These are phyloP conservation scores for Planococcus citri DNA, from an alignment of 1,140 invertebrate genomes.

Conservation along the genomic window DNA sequence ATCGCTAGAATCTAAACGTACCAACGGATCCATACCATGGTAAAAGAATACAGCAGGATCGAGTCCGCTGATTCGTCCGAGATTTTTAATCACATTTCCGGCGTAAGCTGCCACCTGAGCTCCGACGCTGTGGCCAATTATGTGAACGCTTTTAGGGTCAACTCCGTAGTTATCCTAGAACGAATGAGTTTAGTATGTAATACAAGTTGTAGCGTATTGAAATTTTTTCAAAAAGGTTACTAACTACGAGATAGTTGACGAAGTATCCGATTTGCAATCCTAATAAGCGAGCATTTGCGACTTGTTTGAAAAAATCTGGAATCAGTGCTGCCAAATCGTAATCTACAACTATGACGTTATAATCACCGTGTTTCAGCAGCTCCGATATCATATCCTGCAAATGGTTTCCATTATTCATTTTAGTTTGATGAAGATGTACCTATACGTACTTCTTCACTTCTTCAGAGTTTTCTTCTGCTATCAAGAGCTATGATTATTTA, in stretches of 20 bases:
- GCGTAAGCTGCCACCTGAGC: conserved; percentile 75
- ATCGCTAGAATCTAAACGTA: conserved; percentile 65
- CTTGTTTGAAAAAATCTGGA: conserved; percentile 62
- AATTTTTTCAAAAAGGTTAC: background rate
- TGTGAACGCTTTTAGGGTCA: conserved; percentile 55
- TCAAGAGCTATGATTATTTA: too few relatives aligned
- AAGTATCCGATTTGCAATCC: conserved; percentile 69
- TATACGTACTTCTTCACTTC: too few relatives aligned
- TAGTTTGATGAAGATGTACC: too few relatives aligned
- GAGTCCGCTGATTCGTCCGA: conserved; percentile 67
- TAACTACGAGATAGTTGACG: conserved; percentile 53
- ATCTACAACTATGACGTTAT: conserved; percentile 73
- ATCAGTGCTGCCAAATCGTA: conserved; percentile 65
- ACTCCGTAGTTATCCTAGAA: conserved; percentile 54
- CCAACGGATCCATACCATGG: conserved; percentile 57
- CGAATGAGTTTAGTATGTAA: too few relatives aligned
- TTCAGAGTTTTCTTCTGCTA: too few relatives aligned
- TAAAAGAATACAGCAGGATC: conserved; percentile 81
- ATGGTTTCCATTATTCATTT: too few relatives aligned
- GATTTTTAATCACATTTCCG: conserved; percentile 50
- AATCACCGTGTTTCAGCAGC: conserved; percentile 57
- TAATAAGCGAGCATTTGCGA: conserved; percentile 65
- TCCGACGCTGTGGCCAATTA: conserved; percentile 72
- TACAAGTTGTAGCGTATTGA: too few relatives aligned
- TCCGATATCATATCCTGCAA: conserved; percentile 62